Base-by-base conservation (phyloP, 1,140 invertebrate genomes). In the Leptopilina clavipes region DNA sequence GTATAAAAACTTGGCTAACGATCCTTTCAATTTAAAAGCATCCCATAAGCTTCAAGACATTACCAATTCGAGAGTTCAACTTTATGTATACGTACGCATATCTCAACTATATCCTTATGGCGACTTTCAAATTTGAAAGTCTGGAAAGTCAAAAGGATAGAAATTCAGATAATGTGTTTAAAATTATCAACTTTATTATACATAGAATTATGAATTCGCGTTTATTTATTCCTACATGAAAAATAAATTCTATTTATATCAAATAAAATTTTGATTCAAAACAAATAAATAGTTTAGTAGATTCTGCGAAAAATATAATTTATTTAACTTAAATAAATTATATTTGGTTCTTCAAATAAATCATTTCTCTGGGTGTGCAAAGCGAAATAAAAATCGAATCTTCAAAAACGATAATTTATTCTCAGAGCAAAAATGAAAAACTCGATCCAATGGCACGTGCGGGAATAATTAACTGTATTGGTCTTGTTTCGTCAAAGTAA, bases 381-480 rank as follows among this genome's bases (percentile, higher is more conserved):
- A n/a, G n/a, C n/a, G n/a, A n/a, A n/a, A n/a, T n/a, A n/a, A n/a
- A 52, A 12, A 52, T 52, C 48, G n/a, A 48, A 52, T 17, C n/a
- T 52, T 52, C 74, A 75, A 79, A 79, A 81, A 78, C 75, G 84
- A 84, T 85, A 85, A 86, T 86, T 86, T 86, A 87, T 86, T 83
- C 80, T 83, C 79, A 78, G 78, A 81, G 78, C 79, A 82, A 79
- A 85, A 87, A 82, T 85, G 81, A 83, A 86, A 7, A 86, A 82
- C 84, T 75, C 84, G 79, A 86, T 84, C 84, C 84, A 86, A 86
- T 86, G 86, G 83, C 82, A 83, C 84, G 79, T 85, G 77, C 83
- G 84, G 85, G 83, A 86, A 87, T 87, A 86, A 87, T 81, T 82
- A 76, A 76, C 77, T 79, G 79, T 83, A 84, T 81, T 79, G 80